These are phyloP conservation scores for Engraulis encrasicolus DNA, from an alignment of 2,113 vertebrate genomes.

Conservation along the genomic window DNA sequence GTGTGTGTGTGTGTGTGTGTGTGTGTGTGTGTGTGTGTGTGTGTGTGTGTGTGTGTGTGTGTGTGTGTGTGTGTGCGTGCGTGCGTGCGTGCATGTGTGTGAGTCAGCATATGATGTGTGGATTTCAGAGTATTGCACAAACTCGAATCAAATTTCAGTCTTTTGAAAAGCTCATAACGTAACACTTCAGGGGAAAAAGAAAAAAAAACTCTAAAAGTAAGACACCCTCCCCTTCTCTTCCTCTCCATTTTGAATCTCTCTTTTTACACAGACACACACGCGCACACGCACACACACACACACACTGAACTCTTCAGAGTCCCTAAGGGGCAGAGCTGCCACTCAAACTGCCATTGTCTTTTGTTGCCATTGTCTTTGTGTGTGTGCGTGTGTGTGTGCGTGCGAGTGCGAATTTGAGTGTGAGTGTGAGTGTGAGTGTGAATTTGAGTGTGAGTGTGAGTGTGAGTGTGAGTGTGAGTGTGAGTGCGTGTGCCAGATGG, in stretches of 20 bases:
- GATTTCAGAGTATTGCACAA: background rate
- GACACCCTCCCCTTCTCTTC: background rate
- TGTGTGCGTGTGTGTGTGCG: background rate
- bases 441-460: background rate
- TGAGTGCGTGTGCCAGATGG: background rate
- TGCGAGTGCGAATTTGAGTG: background rate
- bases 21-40: background rate
- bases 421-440: background rate
- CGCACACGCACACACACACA: slow-evolving; percentile 6
- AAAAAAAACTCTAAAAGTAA: background rate
- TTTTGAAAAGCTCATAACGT: background rate
- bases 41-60: background rate
- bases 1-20: slow-evolving; percentile 24
- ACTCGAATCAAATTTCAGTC: background rate
- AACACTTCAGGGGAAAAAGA: background rate
- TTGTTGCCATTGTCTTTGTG: background rate
- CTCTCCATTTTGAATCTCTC: too few relatives aligned
- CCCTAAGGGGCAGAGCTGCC: background rate
- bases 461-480: background rate
- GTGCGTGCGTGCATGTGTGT: slow-evolving; percentile 26
- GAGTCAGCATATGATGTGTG: background rate
- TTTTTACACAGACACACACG: too few relatives aligned
- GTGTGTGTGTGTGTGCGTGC: slow-evolving; percentile 6
- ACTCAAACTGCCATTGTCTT: background rate
- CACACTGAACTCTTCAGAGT: background rate